These are phyloP conservation scores for Cryptomyrus ogoouensis DNA, from an alignment of 2,113 vertebrate genomes.

Conservation along the genomic window DNA sequence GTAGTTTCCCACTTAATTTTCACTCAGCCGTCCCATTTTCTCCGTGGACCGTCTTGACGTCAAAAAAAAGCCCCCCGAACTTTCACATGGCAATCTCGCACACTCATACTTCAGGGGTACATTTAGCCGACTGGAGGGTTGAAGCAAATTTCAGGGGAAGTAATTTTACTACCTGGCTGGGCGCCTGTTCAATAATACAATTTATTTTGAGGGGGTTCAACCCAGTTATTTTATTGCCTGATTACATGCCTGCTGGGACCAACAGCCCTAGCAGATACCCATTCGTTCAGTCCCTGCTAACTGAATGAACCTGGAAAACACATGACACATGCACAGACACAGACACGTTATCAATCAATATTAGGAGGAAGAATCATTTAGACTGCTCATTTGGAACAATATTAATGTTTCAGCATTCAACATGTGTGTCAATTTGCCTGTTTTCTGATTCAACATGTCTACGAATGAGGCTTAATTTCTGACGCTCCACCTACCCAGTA, in stretches of 20 bases:
- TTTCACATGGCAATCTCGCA: not conserved
- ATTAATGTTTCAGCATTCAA: not conserved
- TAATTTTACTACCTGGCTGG: not conserved
- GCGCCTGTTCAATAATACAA: not conserved
- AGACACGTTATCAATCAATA: not conserved
- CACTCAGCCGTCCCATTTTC: not conserved
- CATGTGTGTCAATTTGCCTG: not conserved
- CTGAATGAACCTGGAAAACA: not conserved
- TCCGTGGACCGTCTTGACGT: not conserved
- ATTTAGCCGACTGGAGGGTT: not conserved
- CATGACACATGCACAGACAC: not conserved
- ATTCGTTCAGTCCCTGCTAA: not conserved
- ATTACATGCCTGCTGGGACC: not conserved
- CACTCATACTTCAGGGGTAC: not conserved
- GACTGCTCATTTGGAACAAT: not conserved
- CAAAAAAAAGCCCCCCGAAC: not conserved
- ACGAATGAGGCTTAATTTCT: not conserved
- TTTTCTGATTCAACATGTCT: not conserved
- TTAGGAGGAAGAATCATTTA: not conserved
- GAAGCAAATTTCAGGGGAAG: not conserved
- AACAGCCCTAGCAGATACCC: not conserved
- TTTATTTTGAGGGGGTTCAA: not conserved
- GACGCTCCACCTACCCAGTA: not conserved
- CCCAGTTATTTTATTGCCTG: not conserved
- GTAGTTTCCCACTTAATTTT: not conserved